Evolutionary conservation across 2,797 vertebrate genomes (phyloP).

Genomic region (Netta rufina): DNA sequence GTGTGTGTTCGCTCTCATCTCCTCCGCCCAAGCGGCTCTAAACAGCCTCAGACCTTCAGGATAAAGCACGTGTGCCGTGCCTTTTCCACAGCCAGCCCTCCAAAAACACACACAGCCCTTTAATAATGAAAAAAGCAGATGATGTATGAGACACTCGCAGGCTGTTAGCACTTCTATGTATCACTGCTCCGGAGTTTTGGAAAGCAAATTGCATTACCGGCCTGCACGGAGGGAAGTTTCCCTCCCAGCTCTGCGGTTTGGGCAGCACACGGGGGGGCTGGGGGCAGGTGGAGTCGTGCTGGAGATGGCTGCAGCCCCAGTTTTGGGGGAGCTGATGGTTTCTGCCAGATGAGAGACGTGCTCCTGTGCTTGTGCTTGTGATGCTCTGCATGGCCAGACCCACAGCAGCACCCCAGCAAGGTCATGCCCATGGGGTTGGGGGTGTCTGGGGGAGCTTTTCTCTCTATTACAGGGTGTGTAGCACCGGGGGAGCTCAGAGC

Average conservation of each 20-base stretch:
- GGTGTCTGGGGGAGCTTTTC: background rate
- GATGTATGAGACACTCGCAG: background rate
- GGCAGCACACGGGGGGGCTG: background rate
- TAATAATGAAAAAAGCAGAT: background rate
- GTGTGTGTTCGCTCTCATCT: conserved; percentile 20
- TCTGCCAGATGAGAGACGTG: fast-evolving
- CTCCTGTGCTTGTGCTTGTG: background rate
- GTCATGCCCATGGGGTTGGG: background rate
- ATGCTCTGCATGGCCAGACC: background rate
- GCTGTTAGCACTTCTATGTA: background rate
- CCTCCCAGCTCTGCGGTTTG: background rate
- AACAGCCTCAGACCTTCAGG: background rate
- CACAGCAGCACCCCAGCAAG: no score
- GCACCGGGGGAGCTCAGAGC: background rate
- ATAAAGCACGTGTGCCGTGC: background rate
- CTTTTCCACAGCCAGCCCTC: background rate
- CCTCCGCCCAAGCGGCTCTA: background rate
- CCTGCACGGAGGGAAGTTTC: background rate
- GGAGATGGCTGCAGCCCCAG: background rate
- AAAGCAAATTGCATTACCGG: background rate
- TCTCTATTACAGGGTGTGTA: background rate
- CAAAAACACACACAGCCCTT: background rate
- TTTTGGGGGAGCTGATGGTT: background rate
- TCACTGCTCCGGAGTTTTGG: background rate
- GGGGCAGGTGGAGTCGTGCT: background rate